Percentiles rank a stretch among this genome's conserved stretches.
Conservation (phyloP, 1,140 invertebrate species). For the Calosoma granatense region DNA sequence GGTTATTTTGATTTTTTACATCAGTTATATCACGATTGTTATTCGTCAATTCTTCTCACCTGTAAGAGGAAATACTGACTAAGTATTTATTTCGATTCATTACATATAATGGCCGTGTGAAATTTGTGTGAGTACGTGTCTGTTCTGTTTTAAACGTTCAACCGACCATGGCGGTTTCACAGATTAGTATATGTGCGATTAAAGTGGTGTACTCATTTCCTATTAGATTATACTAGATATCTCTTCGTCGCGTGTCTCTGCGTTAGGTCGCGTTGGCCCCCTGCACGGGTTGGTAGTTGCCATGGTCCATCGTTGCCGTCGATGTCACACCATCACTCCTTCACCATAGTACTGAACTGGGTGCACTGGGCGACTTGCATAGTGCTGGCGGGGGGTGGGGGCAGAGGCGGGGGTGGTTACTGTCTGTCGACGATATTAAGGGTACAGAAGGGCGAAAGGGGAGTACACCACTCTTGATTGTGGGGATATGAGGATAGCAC, state of each 20-base stretch:
- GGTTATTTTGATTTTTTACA: not conserved
- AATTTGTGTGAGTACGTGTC: not conserved
- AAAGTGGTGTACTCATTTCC: conserved; percentile 6
- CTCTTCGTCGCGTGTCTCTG: not conserved
- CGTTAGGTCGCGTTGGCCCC: not conserved
- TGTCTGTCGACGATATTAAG: too few species aligned
- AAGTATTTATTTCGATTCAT: too few species aligned
- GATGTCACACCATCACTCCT: not conserved
- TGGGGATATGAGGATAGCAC: too few species aligned
- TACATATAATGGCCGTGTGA: not conserved
- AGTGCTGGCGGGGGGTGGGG: too few species aligned
- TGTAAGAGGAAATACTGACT: too few species aligned
- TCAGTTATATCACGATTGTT: not conserved
- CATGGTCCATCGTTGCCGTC: not conserved
- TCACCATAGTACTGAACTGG: too few species aligned
- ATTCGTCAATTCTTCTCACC: too few species aligned
- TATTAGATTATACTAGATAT: conserved; percentile 8
- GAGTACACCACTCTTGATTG: too few species aligned
- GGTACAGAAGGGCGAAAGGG: too few species aligned
- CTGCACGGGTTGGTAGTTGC: not conserved
- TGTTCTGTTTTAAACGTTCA: not conserved
- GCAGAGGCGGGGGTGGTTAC: too few species aligned
- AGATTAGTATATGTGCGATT: conserved; percentile 3
- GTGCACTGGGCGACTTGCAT: too few species aligned
- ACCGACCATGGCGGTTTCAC: not conserved